Evolutionary conservation across 2,797 vertebrate species (phyloP).

Genomic region (Rallus crepitans): DNA sequence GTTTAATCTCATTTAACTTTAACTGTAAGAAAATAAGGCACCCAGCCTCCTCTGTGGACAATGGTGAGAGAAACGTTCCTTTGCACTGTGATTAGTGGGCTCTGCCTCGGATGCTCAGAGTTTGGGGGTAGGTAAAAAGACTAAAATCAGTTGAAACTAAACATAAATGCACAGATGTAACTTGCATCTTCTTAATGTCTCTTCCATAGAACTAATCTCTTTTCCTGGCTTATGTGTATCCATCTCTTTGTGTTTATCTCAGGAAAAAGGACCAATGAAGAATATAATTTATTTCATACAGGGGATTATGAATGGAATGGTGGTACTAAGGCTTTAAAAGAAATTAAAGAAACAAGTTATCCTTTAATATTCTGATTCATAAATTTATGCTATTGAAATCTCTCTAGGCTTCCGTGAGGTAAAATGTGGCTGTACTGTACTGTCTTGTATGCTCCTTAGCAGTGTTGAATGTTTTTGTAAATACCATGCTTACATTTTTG

Average conservation of each 20-base stretch:
- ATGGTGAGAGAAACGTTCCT: neutral
- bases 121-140: neutral
- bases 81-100: neutral
- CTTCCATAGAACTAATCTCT: neutral
- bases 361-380: neutral
- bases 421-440: neutral
- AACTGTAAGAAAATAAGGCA: neutral
- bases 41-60: neutral
- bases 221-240: neutral
- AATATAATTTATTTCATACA: neutral
- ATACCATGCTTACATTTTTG: neutral
- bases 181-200: neutral
- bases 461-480: neutral
- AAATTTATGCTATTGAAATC: neutral
- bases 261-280: neutral
- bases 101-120: neutral
- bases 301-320: neutral
- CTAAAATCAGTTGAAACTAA: neutral
- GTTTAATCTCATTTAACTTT: neutral
- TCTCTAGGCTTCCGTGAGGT: neutral
- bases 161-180: neutral
- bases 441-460: neutral
- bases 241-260: neutral
- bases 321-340: neutral
- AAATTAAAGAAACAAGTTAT: neutral